These are phyloP conservation scores for Epinotia ramella DNA, from an alignment of 2,888 invertebrate species.

Conservation along the genomic window DNA sequence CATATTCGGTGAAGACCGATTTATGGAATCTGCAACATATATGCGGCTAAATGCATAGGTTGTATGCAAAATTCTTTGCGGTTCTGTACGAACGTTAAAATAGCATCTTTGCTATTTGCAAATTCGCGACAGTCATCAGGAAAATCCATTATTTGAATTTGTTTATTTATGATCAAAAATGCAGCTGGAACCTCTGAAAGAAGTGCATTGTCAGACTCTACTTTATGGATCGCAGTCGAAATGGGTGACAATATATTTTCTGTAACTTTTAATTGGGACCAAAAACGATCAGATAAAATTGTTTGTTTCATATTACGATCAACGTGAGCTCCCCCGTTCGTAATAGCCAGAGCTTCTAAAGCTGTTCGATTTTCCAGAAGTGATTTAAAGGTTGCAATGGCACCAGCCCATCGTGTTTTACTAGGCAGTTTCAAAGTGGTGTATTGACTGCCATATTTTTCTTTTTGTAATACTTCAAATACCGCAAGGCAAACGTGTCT, in stretches of 20 bases:
- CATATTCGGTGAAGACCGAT: no score
- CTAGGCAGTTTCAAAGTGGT: constrained; percentile 34
- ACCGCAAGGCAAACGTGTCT: constrained; percentile 32
- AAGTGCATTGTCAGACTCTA: constrained; percentile 8
- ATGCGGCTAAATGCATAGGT: no score
- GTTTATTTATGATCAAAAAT: neutral
- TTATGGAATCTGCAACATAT: no score
- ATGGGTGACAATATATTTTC: constrained; percentile 34
- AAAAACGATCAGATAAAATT: constrained; percentile 28
- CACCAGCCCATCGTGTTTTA: constrained; percentile 41
- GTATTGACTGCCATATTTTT: constrained; percentile 34
- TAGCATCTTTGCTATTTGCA: no score
- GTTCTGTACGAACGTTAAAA: no score
- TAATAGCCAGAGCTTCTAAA: constrained; percentile 31
- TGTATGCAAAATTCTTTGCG: no score
- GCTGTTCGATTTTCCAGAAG: constrained; percentile 32
- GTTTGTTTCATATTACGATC: constrained; percentile 31
- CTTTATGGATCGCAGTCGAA: constrained; percentile 30
- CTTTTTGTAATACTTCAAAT: constrained; percentile 40
- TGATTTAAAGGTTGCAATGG: constrained; percentile 37
- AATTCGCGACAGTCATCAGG: no score
- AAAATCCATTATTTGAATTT: no score
- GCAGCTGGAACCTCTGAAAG: constrained; percentile 17
- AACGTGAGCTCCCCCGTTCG: constrained; percentile 22
- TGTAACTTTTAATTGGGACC: constrained; percentile 36